phyloP scores from a whole-genome alignment of 2,888 invertebrate species.

The Acronicta aceris region DNA sequence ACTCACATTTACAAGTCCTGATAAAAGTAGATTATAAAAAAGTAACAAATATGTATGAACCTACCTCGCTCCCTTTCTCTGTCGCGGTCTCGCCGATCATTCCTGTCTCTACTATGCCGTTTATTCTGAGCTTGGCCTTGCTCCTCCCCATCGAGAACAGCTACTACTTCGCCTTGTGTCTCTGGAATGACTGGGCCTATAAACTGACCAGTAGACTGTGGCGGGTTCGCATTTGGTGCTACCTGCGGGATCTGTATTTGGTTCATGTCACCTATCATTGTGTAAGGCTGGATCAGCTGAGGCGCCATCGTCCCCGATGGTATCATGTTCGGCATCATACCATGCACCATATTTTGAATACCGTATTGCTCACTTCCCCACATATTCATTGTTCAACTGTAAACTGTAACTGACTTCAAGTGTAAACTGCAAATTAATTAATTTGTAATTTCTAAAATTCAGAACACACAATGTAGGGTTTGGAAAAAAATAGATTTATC shows the following conservation, averaged over 20 bases:
- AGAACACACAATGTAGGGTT: too few species aligned
- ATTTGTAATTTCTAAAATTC: too few species aligned
- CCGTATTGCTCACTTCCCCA: slow-evolving; percentile 56
- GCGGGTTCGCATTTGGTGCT: slow-evolving; percentile 7
- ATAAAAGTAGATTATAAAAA: too few species aligned
- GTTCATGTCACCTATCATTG: slow-evolving; percentile 41
- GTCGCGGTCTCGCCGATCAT: slow-evolving; percentile 45
- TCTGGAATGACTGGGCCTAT: slow-evolving; percentile 49
- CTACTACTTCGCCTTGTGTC: slow-evolving; percentile 5
- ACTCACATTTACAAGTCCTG: too few species aligned
- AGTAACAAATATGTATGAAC: too few species aligned
- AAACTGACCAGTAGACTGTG: slow-evolving; percentile 28
- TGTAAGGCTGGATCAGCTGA: slow-evolving; percentile 27
- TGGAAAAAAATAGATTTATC: too few species aligned
- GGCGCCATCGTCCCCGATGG: slow-evolving; percentile 24
- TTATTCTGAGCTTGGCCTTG: slow-evolving; percentile 20
- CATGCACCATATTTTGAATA: slow-evolving; percentile 55
- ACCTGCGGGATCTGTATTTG: slow-evolving; percentile 38
- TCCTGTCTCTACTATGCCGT: slow-evolving; percentile 28
- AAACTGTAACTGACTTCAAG: neutral
- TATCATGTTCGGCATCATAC: slow-evolving; percentile 51
- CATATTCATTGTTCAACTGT: slow-evolving; percentile 40
- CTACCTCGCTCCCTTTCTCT: slow-evolving; percentile 48
- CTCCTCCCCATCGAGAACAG: slow-evolving; percentile 7
- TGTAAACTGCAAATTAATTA: too few species aligned